A percentile compares a stretch with the other conserved stretches of the same genome.
phyloP scores from a whole-genome alignment of 2,113 vertebrate genomes.

The Chrysochloris asiatica region DNA sequence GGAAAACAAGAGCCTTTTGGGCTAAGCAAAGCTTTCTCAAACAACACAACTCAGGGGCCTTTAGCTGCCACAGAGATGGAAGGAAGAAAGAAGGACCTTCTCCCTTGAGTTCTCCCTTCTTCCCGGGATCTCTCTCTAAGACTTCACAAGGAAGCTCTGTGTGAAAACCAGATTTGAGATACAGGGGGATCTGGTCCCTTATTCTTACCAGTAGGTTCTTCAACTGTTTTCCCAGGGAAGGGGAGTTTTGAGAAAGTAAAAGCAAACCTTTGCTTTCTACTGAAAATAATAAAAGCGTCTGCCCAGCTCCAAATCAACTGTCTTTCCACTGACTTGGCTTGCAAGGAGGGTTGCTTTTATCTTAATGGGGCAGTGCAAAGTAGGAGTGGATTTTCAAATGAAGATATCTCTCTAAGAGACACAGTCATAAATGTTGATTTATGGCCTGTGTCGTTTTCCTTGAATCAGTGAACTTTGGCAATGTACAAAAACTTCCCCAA shows the following conservation, averaged over 20 bases:
- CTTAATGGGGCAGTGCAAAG: not conserved
- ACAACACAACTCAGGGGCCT: not conserved
- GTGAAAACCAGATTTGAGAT: not conserved
- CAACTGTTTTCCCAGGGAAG: not conserved
- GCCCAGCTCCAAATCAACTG: not conserved
- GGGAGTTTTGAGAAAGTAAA: not conserved
- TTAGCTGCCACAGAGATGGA: rapidly evolving
- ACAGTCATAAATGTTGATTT: rapidly evolving
- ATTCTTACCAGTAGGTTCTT: not conserved
- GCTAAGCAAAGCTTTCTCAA: not conserved
- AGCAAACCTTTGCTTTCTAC: conserved; percentile 8
- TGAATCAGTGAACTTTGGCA: too few relatives aligned
- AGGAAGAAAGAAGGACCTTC: too few relatives aligned
- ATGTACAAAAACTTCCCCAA: rapidly evolving
- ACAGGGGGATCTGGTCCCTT: not conserved
- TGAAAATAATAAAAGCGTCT: not conserved
- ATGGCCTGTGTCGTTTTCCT: not conserved
- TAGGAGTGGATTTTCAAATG: not conserved
- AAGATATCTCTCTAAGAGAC: not conserved
- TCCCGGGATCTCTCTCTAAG: rapidly evolving
- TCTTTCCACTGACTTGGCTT: not conserved
- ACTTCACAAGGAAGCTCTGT: not conserved
- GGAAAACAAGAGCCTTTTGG: not conserved
- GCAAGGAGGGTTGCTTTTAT: not conserved
- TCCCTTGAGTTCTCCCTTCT: not conserved